Base-by-base conservation (phyloP, 2,888 invertebrate species). In the Lycophotia porphyrea region DNA sequence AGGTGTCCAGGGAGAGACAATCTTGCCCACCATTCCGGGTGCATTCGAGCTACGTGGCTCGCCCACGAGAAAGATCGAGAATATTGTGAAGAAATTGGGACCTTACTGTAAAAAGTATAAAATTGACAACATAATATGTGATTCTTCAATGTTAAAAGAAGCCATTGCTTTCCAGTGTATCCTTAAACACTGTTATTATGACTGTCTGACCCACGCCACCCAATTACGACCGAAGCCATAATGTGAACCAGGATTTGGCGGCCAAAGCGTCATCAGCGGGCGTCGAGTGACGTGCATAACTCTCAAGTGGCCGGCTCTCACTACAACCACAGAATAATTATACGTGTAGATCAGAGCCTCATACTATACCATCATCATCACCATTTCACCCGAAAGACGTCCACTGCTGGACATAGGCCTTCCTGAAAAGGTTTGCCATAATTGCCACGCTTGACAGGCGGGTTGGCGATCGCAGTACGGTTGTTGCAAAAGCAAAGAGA, bases 211-310 rank as follows among this genome's bases (percentile, higher is more conserved):
- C 11, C 34, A 42, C 21, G 34, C 34, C 63, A 63, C 55, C 47
- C 60, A 74, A 74, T 79, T 74, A 80, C 60, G 24, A 31, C 27
- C 34, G 75, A 74, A 74, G 67, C 75, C 81, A 18, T 78, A 78
- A n/a, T 21, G 52, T 39, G 42, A 21, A 21, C 44, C 44, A 34
- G 52, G 80, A 67, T 47, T 63, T 42, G 47, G 61, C 34, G 18
- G 67, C 27, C 61, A 71, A 34, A 55, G 60, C 60, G 39, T 64
- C 79, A 71, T 47, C 77, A 58, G n/a, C n/a, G 18, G 34, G 31
- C 74, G 49, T 66, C 74, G 24, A 27, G 36, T 55, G 52, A 55
- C 61, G 21, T 18, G 42, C 21, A n/a, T 64, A 13, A 58, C 58
- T 73, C 64, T 80, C 74, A 34, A 80, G 74, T 80, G 80, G 24